Evolutionary conservation across 1,140 invertebrate species (phyloP).

Genomic region (Oedothorax gibbosus): DNA sequence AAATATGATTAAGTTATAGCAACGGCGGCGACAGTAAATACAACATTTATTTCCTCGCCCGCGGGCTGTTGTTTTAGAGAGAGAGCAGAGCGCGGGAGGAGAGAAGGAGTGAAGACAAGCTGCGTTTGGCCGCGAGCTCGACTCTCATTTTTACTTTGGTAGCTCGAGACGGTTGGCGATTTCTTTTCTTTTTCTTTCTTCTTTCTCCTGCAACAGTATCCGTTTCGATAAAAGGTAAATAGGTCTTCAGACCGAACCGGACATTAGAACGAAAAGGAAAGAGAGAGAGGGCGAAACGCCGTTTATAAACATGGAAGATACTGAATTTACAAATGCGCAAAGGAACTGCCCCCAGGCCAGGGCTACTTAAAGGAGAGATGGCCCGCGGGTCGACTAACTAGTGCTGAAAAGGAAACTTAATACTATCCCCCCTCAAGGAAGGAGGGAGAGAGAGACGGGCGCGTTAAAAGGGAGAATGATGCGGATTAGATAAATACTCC

Average conservation of each 20-base stretch:
- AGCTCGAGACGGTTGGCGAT: background rate
- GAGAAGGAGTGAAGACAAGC: slow-evolving; percentile 6
- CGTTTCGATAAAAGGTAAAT: slow-evolving; percentile 1
- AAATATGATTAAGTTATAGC: slow-evolving; percentile 61
- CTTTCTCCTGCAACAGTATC: background rate
- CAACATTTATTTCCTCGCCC: slow-evolving; percentile 59
- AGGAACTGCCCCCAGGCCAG: background rate
- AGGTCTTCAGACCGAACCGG: background rate
- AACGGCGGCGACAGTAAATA: slow-evolving; percentile 56
- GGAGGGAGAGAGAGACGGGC: slow-evolving; percentile 3
- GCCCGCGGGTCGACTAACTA: slow-evolving; percentile 5
- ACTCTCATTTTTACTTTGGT: slow-evolving; percentile 38
- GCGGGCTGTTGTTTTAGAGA: slow-evolving; percentile 60
- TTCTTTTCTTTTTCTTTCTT: background rate
- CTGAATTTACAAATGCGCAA: slow-evolving; percentile 41
- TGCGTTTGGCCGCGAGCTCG: slow-evolving; percentile 29
- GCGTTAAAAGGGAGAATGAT: background rate
- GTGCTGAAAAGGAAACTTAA: slow-evolving; percentile 53
- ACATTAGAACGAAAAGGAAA: too few species aligned
- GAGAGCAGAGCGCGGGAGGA: slow-evolving; percentile 12
- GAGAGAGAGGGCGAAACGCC: too few species aligned
- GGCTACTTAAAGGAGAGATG: slow-evolving; percentile 31
- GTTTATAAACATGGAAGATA: background rate
- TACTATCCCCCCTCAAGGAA: background rate
- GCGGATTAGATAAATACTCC: slow-evolving; percentile 60